Evolutionary conservation across 2,888 invertebrate genomes (phyloP).

Genomic region (Melikaiella ostensackeni): DNA sequence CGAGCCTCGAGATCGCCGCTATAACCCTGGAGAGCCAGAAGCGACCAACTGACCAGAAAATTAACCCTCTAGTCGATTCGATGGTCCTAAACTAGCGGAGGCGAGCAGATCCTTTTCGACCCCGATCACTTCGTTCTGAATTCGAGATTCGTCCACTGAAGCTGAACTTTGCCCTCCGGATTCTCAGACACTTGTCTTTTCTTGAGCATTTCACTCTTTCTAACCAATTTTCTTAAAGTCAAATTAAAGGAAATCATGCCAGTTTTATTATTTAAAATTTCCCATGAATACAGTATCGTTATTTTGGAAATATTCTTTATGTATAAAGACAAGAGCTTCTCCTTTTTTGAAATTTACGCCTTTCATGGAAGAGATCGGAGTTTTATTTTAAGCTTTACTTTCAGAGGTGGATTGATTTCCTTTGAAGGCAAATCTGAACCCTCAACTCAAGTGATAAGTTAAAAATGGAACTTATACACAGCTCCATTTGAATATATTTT

Average conservation of each 20-base stretch:
- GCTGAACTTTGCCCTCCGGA: not conserved
- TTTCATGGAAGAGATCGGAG: not conserved
- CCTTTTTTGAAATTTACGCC: not conserved
- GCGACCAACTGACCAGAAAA: constrained; percentile 78
- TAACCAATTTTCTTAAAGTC: not conserved
- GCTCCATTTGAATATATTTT: not conserved
- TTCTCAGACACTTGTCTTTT: not conserved
- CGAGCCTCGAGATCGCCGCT: constrained; percentile 74
- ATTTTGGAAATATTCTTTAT: no score
- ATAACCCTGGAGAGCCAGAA: constrained; percentile 76
- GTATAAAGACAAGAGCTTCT: no score
- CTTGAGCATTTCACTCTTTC: not conserved
- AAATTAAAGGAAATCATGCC: not conserved
- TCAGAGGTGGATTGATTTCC: not conserved
- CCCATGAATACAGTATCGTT: no score
- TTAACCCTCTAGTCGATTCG: constrained; percentile 77
- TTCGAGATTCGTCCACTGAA: constrained; percentile 48
- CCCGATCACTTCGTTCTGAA: constrained; percentile 55
- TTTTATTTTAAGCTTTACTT: not conserved
- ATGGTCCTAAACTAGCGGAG: constrained; percentile 65
- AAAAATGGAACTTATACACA: not conserved
- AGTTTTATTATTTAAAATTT: not conserved
- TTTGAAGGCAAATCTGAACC: not conserved
- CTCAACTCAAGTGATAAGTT: not conserved
- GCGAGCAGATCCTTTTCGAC: constrained; percentile 61